A percentile compares a stretch with the other conserved stretches of the same genome.
Evolutionary conservation across 2,888 invertebrate genomes (phyloP).

Genomic region (Meiosimyza decipiens): DNA sequence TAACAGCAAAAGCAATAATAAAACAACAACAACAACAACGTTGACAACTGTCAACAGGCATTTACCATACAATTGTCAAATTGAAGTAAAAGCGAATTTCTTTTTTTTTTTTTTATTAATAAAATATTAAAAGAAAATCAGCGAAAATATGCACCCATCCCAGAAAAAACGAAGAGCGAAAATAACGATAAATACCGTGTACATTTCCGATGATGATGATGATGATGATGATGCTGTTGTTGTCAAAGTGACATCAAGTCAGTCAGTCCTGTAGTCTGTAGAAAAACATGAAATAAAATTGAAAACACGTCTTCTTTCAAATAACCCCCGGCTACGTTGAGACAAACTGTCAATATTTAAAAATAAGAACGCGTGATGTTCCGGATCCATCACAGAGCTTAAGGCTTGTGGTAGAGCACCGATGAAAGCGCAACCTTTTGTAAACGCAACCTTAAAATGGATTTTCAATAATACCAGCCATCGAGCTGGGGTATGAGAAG

Average conservation of each 20-base stretch:
- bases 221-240: background rate
- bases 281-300: background rate
- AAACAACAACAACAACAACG: too few relatives aligned
- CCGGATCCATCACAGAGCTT: too few relatives aligned
- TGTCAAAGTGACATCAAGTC: conserved; percentile 31
- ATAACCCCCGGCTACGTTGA: conserved; percentile 21
- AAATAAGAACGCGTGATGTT: conserved; percentile 18
- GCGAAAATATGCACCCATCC: conserved; percentile 2
- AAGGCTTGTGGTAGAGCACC: too few relatives aligned
- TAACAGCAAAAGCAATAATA: too few relatives aligned
- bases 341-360: conserved; percentile 35
- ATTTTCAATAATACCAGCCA: background rate
- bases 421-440: too few relatives aligned
- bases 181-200: too few relatives aligned
- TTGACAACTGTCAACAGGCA: too few relatives aligned
- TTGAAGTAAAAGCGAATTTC: too few relatives aligned
- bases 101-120: conserved; percentile 8
- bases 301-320: conserved; percentile 3
- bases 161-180: too few relatives aligned
- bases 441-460: background rate
- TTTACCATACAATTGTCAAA: too few relatives aligned
- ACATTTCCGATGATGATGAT: too few relatives aligned
- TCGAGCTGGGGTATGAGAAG: background rate
- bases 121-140: conserved; percentile 20
- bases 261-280: background rate